These are phyloP conservation scores for Diadegma fenestrale DNA, from an alignment of 2,888 invertebrate species.

Conservation along the genomic window DNA sequence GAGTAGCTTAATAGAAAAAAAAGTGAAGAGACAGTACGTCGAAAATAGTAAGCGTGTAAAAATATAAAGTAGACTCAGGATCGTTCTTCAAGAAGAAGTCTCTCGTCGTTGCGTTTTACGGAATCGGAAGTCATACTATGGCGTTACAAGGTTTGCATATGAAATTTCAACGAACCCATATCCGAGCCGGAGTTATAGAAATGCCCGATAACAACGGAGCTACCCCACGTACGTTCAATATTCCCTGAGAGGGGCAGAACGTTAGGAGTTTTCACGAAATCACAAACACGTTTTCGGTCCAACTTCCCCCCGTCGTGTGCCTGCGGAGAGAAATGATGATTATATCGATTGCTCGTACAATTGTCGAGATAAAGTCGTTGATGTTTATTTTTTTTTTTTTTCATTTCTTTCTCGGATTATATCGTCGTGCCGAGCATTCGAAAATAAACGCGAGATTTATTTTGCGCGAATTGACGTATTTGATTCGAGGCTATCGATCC, in stretches of 20 bases:
- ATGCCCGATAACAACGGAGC: conserved; percentile 25
- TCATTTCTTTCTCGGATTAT: background rate
- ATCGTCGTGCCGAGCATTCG: background rate
- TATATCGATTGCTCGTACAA: conserved; percentile 10
- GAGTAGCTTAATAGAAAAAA: background rate
- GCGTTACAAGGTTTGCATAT: conserved; percentile 71
- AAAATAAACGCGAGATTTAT: conserved; percentile 11
- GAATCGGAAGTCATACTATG: conserved; percentile 70
- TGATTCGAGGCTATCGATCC: conserved; percentile 17
- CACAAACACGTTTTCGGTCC: conserved; percentile 8
- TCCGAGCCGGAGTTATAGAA: conserved; percentile 7
- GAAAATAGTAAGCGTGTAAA: background rate
- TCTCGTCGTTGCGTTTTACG: conserved; percentile 59
- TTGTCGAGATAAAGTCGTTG: conserved; percentile 12
- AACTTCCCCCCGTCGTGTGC: background rate
- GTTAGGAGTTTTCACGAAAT: conserved; percentile 42
- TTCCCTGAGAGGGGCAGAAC: background rate
- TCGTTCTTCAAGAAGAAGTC: conserved; percentile 17
- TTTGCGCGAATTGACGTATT: background rate
- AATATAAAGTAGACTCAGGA: conserved; percentile 2
- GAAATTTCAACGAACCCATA: conserved; percentile 48
- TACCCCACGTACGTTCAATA: conserved; percentile 32
- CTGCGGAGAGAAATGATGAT: background rate
- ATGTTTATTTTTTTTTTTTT: background rate
- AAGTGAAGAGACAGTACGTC: background rate